phyloP scores from a whole-genome alignment of 2,797 vertebrate genomes.

The Syngnathus rostellatus region DNA sequence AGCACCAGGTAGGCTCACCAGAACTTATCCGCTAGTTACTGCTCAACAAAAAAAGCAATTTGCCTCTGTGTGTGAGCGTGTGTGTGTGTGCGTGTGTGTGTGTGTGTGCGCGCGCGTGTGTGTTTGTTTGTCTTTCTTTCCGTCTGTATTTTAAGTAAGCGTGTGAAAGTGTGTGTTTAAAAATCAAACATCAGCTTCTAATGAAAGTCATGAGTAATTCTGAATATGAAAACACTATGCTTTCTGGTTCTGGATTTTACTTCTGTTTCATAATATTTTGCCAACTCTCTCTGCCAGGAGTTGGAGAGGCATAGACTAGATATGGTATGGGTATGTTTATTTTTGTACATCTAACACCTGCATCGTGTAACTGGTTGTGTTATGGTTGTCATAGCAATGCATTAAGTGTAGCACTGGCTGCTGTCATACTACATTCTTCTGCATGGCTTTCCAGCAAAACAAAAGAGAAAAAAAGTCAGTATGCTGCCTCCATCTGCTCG shows the following conservation, averaged over 20 bases:
- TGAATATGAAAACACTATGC: conserved; percentile 76
- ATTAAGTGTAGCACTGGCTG: conserved; percentile 99
- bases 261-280: conserved; percentile 99
- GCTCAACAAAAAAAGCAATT: conserved; percentile 24
- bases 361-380: conserved; percentile 99
- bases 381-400: conserved; percentile 99
- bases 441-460: conserved; percentile 99
- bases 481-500: conserved; percentile 97
- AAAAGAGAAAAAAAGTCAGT: conserved; percentile 59
- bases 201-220: conserved; percentile 45
- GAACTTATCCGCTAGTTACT: conserved; percentile 11
- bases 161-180: conserved; percentile 31
- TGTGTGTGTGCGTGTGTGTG: too few species aligned
- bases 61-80: conserved; percentile 11
- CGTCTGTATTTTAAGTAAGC: neutral
- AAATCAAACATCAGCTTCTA: conserved; percentile 20
- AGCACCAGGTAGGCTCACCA: conserved; percentile 84
- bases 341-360: conserved; percentile 89
- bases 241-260: conserved; percentile 75
- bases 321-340: conserved; percentile 99
- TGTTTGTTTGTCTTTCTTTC: neutral
- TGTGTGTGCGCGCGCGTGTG: conserved; percentile 5
- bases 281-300: conserved; percentile 98
- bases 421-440: conserved; percentile 99
- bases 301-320: conserved; percentile 99